Conservation (phyloP, 2,888 invertebrate species). For the Dicranocentrus wangi region DNA sequence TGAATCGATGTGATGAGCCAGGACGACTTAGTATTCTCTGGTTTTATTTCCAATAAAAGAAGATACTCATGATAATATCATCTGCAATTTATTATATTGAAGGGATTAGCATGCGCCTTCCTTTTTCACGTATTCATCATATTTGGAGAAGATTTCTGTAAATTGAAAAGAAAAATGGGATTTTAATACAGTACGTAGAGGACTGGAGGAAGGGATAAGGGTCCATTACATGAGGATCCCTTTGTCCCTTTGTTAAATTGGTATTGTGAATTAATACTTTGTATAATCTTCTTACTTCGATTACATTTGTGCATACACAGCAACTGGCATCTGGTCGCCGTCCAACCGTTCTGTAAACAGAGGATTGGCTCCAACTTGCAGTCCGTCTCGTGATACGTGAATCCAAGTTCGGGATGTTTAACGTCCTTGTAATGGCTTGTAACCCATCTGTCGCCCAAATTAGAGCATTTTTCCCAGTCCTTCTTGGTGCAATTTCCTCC, state of each 20-base stretch:
- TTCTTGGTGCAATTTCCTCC: slow-evolving; percentile 62
- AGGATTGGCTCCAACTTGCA: slow-evolving; percentile 44
- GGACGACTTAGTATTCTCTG: slow-evolving; percentile 16
- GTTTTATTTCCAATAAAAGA: neutral
- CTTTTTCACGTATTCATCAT: slow-evolving; percentile 61
- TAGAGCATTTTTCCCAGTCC: slow-evolving; percentile 62
- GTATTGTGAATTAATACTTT: neutral
- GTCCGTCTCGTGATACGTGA: slow-evolving; percentile 39
- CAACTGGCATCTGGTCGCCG: slow-evolving; percentile 68
- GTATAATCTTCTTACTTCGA: slow-evolving; percentile 38
- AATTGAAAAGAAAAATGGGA: slow-evolving; percentile 8
- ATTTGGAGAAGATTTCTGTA: slow-evolving; percentile 60
- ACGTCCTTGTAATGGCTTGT: slow-evolving; percentile 35
- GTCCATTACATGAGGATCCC: neutral
- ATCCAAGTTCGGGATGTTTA: slow-evolving; percentile 42
- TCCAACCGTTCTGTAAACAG: slow-evolving; percentile 69
- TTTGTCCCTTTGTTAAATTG: neutral
- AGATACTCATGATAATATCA: neutral
- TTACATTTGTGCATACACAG: slow-evolving; percentile 69
- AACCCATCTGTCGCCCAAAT: slow-evolving; percentile 39
- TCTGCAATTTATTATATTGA: neutral
- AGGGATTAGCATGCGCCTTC: slow-evolving; percentile 50
- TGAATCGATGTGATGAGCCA: slow-evolving; percentile 23
- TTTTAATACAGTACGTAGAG: neutral
- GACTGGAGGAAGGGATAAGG: neutral